Evolutionary conservation across 2,888 invertebrate genomes (phyloP), one percentile per base, ranked within the genome.

Genomic region (Euplexia lucipara): DNA sequence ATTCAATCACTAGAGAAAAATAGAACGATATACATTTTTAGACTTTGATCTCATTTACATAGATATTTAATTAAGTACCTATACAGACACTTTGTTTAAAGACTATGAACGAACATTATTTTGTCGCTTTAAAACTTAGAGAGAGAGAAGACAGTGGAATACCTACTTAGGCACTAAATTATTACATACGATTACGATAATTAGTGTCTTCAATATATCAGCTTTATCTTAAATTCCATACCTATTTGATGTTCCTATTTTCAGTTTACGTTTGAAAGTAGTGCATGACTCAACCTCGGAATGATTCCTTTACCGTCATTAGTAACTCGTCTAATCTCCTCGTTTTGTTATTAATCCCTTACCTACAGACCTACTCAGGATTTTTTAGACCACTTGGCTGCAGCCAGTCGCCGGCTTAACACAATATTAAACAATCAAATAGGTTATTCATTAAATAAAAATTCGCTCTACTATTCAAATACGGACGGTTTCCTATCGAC

Each of bases 401-500:
- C 56, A 57, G 61, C 67, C 62, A 75, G 78, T 62, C 71, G 61
- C 52, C 14, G 47, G 32, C 58, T 66, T 52, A 35, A 61, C 57
- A 53, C 57, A 78, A 61, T 26, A 26, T 56, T 51, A 68, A 56
- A 69, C 56, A 77, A 72, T 75, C 54, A 75, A 77, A 77, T 72
- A 61, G 65, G 74, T 74, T 80, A 63, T 67, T 53, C 44, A 70
- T 67, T 66, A 63, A 70, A 79, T 67, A 78, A 61, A 58, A 71
- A 61, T 59, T 69, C 60, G 61, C 34, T 66, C 52, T 62, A 70
- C 53, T 81, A 69, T 53, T 73, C 80, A 71, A 73, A 80, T 75
- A 75, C 69, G 81, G 81, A 81, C 81, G 81, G 81, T 78, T 78
- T 75, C 51, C 68, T 71, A 70, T 75, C 60, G 59, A 75, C 71